Evolutionary conservation across 2,113 vertebrate species (phyloP).

Genomic region (Oostethus manadensis): DNA sequence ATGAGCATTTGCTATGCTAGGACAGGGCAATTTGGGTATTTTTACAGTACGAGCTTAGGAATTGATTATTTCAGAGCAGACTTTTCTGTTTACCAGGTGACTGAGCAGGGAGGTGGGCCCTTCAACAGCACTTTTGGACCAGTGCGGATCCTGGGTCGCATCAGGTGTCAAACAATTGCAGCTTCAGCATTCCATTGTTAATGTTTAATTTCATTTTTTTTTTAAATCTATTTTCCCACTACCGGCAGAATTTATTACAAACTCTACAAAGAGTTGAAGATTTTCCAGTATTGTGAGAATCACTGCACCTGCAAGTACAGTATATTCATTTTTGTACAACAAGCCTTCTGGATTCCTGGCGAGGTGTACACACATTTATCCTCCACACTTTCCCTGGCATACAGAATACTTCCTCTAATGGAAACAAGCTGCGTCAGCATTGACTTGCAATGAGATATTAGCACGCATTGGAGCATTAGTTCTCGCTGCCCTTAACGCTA

Average conservation of each 20-base stretch:
- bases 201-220: no score
- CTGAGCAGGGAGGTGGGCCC: conserved; percentile 5
- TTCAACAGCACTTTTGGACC: background rate
- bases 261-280: background rate
- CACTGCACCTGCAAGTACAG: background rate
- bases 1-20: no score
- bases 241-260: background rate
- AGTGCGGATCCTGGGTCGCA: background rate
- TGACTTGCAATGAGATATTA: background rate
- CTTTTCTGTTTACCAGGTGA: conserved; percentile 1
- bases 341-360: background rate
- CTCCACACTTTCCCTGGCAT: background rate
- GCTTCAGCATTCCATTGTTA: no score
- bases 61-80: background rate
- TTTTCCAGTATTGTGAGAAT: background rate
- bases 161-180: background rate
- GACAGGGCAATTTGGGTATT: no score
- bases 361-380: background rate
- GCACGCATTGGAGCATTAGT: background rate
- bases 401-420: background rate
- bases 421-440: conserved; percentile 1
- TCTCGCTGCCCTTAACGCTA: background rate
- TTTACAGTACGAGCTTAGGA: background rate
- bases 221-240: no score
- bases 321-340: background rate